These are phyloP conservation scores for Chamaea fasciata DNA, from an alignment of 2,113 vertebrate genomes.

Conservation along the genomic window DNA sequence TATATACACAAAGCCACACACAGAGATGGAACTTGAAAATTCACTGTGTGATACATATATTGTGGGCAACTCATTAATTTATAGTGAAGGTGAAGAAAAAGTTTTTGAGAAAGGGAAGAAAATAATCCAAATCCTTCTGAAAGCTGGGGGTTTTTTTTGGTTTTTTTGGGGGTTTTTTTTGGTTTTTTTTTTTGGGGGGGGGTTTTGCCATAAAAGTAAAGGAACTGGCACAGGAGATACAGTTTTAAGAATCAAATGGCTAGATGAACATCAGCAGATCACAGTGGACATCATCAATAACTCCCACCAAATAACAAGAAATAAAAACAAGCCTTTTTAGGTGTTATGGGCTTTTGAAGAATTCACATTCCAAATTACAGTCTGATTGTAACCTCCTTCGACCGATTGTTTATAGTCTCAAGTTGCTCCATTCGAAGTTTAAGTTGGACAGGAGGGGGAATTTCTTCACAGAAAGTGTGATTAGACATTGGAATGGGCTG, in stretches of 20 bases:
- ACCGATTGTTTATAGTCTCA: not conserved
- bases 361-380: not conserved
- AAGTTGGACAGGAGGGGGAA: too few species aligned
- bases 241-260: not conserved
- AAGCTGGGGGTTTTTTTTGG: not conserved
- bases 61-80: not conserved
- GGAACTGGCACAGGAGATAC: rapidly evolving
- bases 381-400: not conserved
- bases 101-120: not conserved
- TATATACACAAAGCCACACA: not conserved
- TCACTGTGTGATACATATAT: rapidly evolving
- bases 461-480: not conserved
- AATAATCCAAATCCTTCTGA: not conserved
- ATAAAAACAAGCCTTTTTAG: not conserved
- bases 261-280: not conserved
- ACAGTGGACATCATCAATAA: not conserved
- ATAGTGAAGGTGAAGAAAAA: not conserved
- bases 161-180: too few species aligned
- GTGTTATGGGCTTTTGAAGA: not conserved
- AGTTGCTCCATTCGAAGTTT: not conserved
- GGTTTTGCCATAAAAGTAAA: not conserved
- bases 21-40: not conserved
- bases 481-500: not conserved
- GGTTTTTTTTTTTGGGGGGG: too few species aligned
- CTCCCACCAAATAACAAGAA: not conserved